Evolutionary conservation across 1,140 invertebrate genomes (phyloP), one percentile per base, ranked within the genome.

Genomic region (Diachasmimorpha longicaudata): DNA sequence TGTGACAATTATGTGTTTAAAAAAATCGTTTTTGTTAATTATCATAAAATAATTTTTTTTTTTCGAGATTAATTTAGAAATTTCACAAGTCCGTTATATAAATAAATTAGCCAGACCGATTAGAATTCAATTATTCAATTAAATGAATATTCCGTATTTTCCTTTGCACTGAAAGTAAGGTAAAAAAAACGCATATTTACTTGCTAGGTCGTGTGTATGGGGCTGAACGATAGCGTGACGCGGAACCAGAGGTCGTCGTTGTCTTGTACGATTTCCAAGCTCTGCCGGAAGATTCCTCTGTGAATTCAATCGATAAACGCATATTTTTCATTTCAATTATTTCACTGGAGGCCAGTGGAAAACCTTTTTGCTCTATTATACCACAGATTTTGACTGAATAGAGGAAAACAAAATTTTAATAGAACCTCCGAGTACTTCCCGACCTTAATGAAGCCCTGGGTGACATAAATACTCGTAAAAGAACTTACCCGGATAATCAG

Each of bases 231-330:
- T 85, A 88, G 81, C 88, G 88, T 83, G 87, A 85, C 74, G 82
- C 82, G 82, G 85, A 85, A 81, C 86, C 84, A 80, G 88, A 82
- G 74, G 87, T 86, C 71, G 88, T 85, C 81, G 88, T 87, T 76
- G 88, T 88, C 87, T 89, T 89, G 88, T 88, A 89, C 72, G 87
- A 88, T 83, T 89, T 89, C 88, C 88, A 89, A 83, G 86, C 87
- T 81, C 87, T 87, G 85, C 86, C 88, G 76, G 87, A 85, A 81
- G 87, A 84, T 58, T 89, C 88, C 82, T 89, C 87, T 87, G 85
- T 82, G 86, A 88, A 89, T 87, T 87, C 85, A 81, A 88, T 85
- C 16, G 77, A 82, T 83, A 86, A 81, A 84, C 83, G 77, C 19
- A 48, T 52, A 37, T 74, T 36, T 68, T 63, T 66, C 19, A 63